Evolutionary conservation across 2,113 vertebrate genomes (phyloP), one percentile per base, ranked within the genome.

Genomic region (Romanogobio albipinnatus): DNA sequence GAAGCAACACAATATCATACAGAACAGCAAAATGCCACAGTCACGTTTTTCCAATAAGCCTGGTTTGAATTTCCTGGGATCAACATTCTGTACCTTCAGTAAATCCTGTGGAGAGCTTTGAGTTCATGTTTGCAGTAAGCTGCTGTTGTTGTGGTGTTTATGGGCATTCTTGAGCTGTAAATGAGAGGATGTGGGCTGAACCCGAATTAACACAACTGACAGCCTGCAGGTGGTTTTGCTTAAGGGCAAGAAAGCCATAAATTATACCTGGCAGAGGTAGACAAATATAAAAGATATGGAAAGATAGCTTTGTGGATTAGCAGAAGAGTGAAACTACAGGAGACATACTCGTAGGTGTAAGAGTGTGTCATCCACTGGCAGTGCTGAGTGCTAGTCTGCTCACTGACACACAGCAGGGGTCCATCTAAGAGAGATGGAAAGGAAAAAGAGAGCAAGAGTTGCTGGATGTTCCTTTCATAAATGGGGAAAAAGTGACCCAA

Each of bases 141-240:
- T 61, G 59, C 13, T 56, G 53, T 56, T 24, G 39, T 74, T 74
- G 39, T 74, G 39, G 24, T 39, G 22, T 59, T 80, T 45, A 78
- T 78, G 33, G 53, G 33, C 53, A 61, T 59, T 43, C 77, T 47
- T 43, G 59, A 80, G 36, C 76, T 14, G 76, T 61, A 80, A 64
- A 47, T 64, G 13, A 64, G 36, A 64, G 59, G 77, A 80, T 80
- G 39, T 64, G 59, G 59, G 77, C 39, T 64, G 39, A 80, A 80
- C 76, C 17, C 33, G 4, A 59, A 53, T n/a, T 39, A 61, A 59
- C 53, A 13, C 15, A 29, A 14, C 53, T 77, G 29, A 43, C 14
- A 39, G 53, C 53, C 53, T 43, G 33, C 76, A 9, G 53, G 53
- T 39, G 76, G 29, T 77, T 77, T 10, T 77, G 51, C 53, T 80